Percentiles rank a stretch among this genome's conserved stretches.
Conservation (phyloP, 2,888 invertebrate species). For the Eupithecia insigniata region DNA sequence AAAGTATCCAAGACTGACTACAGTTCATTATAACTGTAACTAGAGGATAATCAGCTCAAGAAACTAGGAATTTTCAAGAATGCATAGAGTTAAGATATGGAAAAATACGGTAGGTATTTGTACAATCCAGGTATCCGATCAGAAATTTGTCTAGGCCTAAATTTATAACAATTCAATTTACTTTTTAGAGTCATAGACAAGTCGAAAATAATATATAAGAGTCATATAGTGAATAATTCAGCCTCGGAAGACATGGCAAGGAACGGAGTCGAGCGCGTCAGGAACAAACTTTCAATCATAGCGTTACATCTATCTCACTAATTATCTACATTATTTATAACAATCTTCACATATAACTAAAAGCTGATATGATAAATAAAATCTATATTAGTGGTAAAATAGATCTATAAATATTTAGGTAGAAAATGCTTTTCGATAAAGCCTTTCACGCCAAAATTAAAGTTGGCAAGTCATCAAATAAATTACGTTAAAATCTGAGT, state of each 20-base stretch:
- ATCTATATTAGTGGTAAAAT: slow-evolving; percentile 75
- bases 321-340: slow-evolving; percentile 66
- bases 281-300: slow-evolving; percentile 66
- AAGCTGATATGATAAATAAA: slow-evolving; percentile 79
- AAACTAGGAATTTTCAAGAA: not conserved
- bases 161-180: not conserved
- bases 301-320: slow-evolving; percentile 54
- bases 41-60: not conserved
- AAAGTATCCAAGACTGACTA: not conserved
- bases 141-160: slow-evolving; percentile 27
- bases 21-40: not conserved
- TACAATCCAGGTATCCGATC: not conserved
- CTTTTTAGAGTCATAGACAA: slow-evolving; percentile 10
- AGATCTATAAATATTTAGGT: slow-evolving; percentile 65
- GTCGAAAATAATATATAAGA: slow-evolving; percentile 6
- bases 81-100: not conserved
- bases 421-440: slow-evolving; percentile 67
- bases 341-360: slow-evolving; percentile 70
- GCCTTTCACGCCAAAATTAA: slow-evolving; percentile 45
- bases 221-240: slow-evolving; percentile 24
- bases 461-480: slow-evolving; percentile 57
- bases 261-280: slow-evolving; percentile 46
- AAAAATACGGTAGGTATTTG: not conserved
- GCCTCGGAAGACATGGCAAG: slow-evolving; percentile 42
- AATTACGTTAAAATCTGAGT: slow-evolving; percentile 58